These are phyloP conservation scores for Darevskia nairensis DNA, from an alignment of 2,797 vertebrate genomes.

Conservation along the genomic window DNA sequence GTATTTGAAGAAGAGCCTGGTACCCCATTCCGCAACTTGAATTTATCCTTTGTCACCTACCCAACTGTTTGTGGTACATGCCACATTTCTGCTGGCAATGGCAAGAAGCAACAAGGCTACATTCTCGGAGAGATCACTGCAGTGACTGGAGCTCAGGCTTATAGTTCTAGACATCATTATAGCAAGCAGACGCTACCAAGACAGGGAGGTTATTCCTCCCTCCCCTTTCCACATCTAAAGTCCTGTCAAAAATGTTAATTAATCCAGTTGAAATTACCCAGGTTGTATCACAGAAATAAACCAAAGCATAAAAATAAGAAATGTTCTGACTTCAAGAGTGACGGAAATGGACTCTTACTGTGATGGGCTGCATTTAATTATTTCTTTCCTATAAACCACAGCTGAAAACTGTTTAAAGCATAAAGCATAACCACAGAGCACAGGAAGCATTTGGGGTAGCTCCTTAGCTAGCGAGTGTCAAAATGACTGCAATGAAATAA, in stretches of 20 bases:
- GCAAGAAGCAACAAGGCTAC: not conserved
- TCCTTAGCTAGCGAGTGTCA: slow-evolving; percentile 9
- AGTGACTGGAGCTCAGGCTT: not conserved
- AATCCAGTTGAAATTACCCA: slow-evolving; percentile 10
- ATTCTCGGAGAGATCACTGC: not conserved
- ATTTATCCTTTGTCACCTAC: not conserved
- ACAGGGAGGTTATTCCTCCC: not conserved
- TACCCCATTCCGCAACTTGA: not conserved
- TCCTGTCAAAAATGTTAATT: slow-evolving; percentile 6
- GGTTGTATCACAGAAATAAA: slow-evolving; percentile 11
- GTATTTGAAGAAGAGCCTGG: not conserved
- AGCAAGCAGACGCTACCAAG: not conserved
- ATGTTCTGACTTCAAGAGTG: slow-evolving; percentile 4
- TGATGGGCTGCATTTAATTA: slow-evolving; percentile 13
- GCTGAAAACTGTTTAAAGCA: slow-evolving; percentile 21
- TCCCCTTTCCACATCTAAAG: not conserved
- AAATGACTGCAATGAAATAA: slow-evolving; percentile 14
- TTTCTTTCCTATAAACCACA: slow-evolving; percentile 4
- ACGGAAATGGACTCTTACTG: not conserved
- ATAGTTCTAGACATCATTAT: not conserved
- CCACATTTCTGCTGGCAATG: not conserved
- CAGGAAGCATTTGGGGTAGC: not conserved
- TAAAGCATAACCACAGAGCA: slow-evolving; percentile 18
- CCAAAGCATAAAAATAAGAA: not conserved
- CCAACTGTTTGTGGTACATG: not conserved